Evolutionary conservation across 2,113 vertebrate genomes (phyloP).

Genomic region (Scolopax mira): DNA sequence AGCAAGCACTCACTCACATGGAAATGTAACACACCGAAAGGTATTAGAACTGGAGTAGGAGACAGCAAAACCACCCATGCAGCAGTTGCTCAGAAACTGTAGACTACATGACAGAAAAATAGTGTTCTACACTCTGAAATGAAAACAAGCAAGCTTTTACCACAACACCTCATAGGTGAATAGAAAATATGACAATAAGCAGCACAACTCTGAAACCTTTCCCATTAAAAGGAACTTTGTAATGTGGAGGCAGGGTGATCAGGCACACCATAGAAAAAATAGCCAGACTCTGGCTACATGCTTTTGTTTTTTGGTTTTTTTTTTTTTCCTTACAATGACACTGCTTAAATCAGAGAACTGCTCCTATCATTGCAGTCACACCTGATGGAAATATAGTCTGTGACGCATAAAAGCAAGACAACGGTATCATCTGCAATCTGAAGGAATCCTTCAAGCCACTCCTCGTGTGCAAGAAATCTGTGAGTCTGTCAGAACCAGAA

Average conservation of each 20-base stretch:
- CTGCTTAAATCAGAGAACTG: background rate
- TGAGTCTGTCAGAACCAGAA: background rate
- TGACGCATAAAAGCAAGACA: background rate
- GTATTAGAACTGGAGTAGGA: background rate
- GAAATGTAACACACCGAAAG: background rate
- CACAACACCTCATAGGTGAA: background rate
- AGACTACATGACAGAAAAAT: background rate
- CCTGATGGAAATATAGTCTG: background rate
- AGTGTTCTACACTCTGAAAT: background rate
- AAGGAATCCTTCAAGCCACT: background rate
- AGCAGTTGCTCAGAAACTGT: background rate
- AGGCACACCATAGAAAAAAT: accelerated
- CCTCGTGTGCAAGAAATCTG: background rate
- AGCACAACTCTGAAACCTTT: background rate
- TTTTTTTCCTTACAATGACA: background rate
- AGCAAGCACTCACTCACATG: background rate
- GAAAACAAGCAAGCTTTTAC: background rate
- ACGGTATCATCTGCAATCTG: background rate
- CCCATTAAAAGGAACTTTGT: background rate
- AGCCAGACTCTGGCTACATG: background rate
- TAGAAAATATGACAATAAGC: background rate
- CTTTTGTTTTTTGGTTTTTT: background rate
- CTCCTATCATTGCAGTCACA: background rate
- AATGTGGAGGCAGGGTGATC: background rate
- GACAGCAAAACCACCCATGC: background rate